phyloP scores from a whole-genome alignment of 2,113 vertebrate genomes.

The Triplophysa siluroides region DNA sequence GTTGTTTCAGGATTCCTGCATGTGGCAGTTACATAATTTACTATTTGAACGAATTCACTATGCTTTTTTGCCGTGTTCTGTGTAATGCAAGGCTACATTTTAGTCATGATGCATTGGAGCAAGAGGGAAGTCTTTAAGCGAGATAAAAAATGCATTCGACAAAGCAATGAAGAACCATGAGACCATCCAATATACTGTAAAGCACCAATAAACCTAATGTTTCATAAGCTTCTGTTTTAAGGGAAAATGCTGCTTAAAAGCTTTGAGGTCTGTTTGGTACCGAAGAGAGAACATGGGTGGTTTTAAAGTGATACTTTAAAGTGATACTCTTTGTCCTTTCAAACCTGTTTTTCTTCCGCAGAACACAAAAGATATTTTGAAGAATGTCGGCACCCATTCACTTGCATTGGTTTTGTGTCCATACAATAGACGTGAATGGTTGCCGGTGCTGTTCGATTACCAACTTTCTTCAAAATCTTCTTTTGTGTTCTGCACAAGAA shows the following conservation, averaged over 20 bases:
- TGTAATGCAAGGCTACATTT: neutral
- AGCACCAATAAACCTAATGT: neutral
- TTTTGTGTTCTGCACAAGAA: too few species aligned
- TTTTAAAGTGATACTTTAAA: neutral
- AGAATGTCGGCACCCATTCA: too few species aligned
- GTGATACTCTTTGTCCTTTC: too few species aligned
- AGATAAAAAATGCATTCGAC: constrained; percentile 4
- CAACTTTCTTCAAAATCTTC: too few species aligned
- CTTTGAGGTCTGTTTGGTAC: neutral
- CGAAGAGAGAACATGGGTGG: too few species aligned
- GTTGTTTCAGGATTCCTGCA: constrained; percentile 30
- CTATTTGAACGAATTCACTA: neutral
- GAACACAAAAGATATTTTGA: too few species aligned
- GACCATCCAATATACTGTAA: too few species aligned
- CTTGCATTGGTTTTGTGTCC: too few species aligned
- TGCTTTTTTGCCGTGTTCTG: neutral
- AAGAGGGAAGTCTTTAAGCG: constrained; percentile 3
- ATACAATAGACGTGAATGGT: too few species aligned
- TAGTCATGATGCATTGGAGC: neutral
- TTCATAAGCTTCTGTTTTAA: neutral
- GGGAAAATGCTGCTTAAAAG: neutral
- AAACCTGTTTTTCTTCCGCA: too few species aligned
- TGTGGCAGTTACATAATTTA: constrained; percentile 24
- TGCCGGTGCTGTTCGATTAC: too few species aligned
- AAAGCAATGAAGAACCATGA: neutral